These are phyloP conservation scores for Zaprionus tsacasi DNA, from an alignment of 1,140 invertebrate genomes.

Conservation along the genomic window DNA sequence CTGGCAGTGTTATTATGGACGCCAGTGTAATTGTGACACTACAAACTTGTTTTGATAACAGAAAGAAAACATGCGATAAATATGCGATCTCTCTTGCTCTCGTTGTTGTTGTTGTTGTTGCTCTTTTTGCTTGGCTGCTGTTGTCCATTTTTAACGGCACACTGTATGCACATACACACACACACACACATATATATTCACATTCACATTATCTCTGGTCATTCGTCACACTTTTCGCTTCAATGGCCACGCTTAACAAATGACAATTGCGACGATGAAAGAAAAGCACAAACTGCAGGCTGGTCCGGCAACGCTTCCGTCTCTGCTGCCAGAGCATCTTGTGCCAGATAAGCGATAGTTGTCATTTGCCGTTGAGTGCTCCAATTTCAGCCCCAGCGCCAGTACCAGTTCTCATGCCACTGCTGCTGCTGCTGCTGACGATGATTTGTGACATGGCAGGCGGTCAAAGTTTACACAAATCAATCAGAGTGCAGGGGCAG, in stretches of 20 bases:
- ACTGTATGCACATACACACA: too few species aligned
- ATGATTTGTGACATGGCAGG: conserved; percentile 54
- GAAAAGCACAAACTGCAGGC: conserved; percentile 15
- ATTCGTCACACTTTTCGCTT: conserved; percentile 74
- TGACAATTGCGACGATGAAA: conserved; percentile 30
- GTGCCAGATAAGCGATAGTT: conserved; percentile 58
- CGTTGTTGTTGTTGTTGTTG: background rate
- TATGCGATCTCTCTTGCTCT: conserved; percentile 33
- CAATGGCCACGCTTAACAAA: conserved; percentile 68
- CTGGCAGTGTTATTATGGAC: conserved; percentile 18
- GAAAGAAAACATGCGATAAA: conserved; percentile 24
- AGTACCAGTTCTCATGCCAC: conserved; percentile 19
- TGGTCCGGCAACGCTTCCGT: conserved; percentile 42
- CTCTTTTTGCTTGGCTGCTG: conserved; percentile 9
- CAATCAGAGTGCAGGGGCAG: conserved; percentile 51
- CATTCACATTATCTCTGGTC: conserved; percentile 59
- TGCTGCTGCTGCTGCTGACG: background rate
- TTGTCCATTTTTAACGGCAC: conserved; percentile 24
- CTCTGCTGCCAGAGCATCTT: conserved; percentile 6
- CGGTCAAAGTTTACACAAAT: conserved; percentile 77
- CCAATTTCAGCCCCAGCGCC: conserved; percentile 43
- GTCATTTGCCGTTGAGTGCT: conserved; percentile 39
- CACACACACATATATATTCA: conserved; percentile 24
- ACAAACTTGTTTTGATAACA: conserved; percentile 49
- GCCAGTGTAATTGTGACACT: conserved; percentile 23